Evolutionary conservation across 2,797 vertebrate genomes (phyloP).

Genomic region (Dromococcyx pavoninus): DNA sequence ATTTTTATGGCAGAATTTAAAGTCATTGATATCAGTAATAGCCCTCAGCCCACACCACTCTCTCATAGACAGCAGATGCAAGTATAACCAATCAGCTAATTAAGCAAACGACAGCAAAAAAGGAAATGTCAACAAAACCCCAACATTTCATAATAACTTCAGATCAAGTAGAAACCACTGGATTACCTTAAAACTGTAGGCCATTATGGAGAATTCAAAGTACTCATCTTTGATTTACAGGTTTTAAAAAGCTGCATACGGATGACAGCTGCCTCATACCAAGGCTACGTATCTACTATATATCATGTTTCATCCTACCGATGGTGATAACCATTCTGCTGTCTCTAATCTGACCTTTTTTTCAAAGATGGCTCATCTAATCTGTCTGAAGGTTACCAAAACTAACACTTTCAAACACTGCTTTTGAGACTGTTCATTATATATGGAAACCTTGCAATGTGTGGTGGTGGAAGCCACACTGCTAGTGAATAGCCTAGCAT

Average conservation of each 20-base stretch:
- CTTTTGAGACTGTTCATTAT: neutral
- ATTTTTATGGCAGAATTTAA: neutral
- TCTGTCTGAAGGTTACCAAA: neutral
- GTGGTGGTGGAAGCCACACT: neutral
- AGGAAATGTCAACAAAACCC: neutral
- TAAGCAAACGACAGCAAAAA: neutral
- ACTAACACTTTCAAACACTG: accelerated
- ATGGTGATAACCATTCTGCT: too few species aligned
- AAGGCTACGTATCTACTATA: neutral
- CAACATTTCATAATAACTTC: neutral
- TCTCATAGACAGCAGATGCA: neutral
- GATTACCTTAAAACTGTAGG: neutral
- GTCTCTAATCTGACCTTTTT: neutral
- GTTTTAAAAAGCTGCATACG: neutral
- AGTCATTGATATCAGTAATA: slow-evolving; percentile 15
- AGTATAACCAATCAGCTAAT: neutral
- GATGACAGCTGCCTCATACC: neutral
- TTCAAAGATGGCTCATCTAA: neutral
- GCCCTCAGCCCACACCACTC: neutral
- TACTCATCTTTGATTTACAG: neutral
- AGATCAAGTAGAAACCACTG: neutral
- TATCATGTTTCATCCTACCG: accelerated
- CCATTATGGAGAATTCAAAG: neutral
- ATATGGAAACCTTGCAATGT: too few species aligned
- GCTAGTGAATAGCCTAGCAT: neutral